Evolutionary conservation across 2,113 vertebrate species (phyloP).

Genomic region (Oreochromis tanganicae): DNA sequence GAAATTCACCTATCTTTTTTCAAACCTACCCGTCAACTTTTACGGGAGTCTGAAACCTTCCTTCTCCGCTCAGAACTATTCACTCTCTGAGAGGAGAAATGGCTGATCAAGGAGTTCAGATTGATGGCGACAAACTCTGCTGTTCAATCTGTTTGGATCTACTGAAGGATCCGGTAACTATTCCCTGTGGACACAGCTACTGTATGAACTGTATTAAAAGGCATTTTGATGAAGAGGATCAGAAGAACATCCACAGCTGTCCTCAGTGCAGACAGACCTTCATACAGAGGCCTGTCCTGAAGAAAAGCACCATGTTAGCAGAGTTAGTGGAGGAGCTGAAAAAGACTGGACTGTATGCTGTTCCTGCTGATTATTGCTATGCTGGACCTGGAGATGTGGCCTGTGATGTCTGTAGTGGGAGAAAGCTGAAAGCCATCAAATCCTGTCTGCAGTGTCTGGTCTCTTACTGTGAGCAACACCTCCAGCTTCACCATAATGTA

Average conservation of each 20-base stretch:
- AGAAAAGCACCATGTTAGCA: background rate
- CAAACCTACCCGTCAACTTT: background rate
- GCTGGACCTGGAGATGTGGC: background rate
- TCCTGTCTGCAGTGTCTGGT: background rate
- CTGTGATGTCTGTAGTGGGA: background rate
- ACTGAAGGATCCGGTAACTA: background rate
- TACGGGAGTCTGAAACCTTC: background rate
- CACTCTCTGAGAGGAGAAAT: background rate
- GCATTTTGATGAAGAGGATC: background rate
- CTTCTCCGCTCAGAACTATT: background rate
- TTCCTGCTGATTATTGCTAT: background rate
- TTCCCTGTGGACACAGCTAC: background rate
- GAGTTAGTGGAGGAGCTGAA: background rate
- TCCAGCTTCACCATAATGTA: background rate
- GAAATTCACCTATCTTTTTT: no score
- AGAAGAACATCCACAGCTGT: background rate
- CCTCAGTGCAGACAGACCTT: background rate
- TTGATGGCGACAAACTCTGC: background rate
- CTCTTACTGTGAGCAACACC: background rate
- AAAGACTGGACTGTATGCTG: background rate
- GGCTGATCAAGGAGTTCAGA: background rate
- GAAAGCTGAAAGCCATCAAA: background rate
- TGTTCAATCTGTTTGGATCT: background rate
- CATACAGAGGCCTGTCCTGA: background rate
- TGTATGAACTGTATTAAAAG: background rate